Percentiles rank a stretch among this genome's conserved stretches.
These are phyloP conservation scores for Drosophila murphyi DNA, from an alignment of 1,140 invertebrate species.

Conservation along the genomic window DNA sequence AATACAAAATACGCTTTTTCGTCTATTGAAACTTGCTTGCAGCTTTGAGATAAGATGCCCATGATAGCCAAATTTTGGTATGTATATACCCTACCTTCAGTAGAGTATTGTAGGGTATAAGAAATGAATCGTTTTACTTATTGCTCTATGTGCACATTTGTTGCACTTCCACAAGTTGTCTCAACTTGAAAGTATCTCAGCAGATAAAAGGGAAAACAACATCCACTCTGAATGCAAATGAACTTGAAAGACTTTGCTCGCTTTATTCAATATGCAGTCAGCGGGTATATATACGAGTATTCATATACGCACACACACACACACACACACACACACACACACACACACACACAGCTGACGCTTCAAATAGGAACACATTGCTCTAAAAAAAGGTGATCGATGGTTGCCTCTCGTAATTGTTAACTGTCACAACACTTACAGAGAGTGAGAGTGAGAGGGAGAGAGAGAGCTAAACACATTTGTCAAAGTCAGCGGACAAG, in stretches of 20 bases:
- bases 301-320: slow-evolving; percentile 1
- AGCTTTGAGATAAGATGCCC: too few relatives aligned
- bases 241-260: slow-evolving; percentile 52
- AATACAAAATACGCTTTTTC: too few relatives aligned
- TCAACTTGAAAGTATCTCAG: slow-evolving; percentile 30
- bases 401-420: slow-evolving; percentile 51
- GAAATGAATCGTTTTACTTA: slow-evolving; percentile 14
- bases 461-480: slow-evolving; percentile 35
- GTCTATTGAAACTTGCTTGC: too few relatives aligned
- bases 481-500: slow-evolving; percentile 59
- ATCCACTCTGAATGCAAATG: slow-evolving; percentile 28
- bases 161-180: slow-evolving; percentile 12
- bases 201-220: slow-evolving; percentile 14
- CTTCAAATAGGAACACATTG: slow-evolving; percentile 29
- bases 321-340: not conserved
- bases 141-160: not conserved
- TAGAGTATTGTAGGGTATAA: not conserved
- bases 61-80: too few relatives aligned
- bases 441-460: not conserved
- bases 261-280: slow-evolving; percentile 6
- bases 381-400: slow-evolving; percentile 57
- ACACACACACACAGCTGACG: slow-evolving; percentile 23
- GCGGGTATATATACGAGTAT: slow-evolving; percentile 5
- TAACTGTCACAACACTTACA: slow-evolving; percentile 47
- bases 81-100: not conserved